Conservation (phyloP, 2,797 vertebrate genomes). For the Cebuella pygmaea region DNA sequence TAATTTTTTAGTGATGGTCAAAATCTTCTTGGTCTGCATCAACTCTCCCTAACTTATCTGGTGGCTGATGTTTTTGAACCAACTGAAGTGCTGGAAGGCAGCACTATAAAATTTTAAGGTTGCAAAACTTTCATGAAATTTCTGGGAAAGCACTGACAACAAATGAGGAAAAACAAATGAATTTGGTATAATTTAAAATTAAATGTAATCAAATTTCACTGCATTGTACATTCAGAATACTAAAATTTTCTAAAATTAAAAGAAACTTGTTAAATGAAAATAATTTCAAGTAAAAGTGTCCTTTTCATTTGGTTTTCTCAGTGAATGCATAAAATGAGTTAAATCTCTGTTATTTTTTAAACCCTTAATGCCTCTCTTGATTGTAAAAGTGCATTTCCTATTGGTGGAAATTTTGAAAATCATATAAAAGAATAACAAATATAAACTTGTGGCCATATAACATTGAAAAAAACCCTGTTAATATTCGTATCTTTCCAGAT, state of each 20-base stretch:
- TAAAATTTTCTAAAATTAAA: background rate
- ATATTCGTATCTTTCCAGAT: background rate
- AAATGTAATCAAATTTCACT: background rate
- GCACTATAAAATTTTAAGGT: background rate
- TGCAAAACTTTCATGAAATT: background rate
- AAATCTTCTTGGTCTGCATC: background rate
- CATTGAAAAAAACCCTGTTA: background rate
- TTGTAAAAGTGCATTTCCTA: background rate
- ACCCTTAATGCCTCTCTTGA: background rate
- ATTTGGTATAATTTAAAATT: background rate
- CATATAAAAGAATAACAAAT: background rate
- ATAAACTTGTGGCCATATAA: background rate
- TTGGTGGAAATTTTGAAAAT: background rate
- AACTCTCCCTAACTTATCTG: background rate
- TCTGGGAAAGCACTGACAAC: background rate
- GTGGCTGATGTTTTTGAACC: background rate
- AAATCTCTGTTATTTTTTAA: background rate
- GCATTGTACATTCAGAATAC: background rate
- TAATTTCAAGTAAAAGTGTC: background rate
- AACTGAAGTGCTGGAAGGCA: background rate
- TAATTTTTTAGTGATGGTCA: background rate
- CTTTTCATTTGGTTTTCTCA: background rate
- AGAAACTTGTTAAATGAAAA: background rate
- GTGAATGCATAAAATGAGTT: background rate
- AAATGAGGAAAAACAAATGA: background rate